These are phyloP conservation scores for Oplegnathus fasciatus DNA, from an alignment of 2,113 vertebrate species.

Conservation along the genomic window DNA sequence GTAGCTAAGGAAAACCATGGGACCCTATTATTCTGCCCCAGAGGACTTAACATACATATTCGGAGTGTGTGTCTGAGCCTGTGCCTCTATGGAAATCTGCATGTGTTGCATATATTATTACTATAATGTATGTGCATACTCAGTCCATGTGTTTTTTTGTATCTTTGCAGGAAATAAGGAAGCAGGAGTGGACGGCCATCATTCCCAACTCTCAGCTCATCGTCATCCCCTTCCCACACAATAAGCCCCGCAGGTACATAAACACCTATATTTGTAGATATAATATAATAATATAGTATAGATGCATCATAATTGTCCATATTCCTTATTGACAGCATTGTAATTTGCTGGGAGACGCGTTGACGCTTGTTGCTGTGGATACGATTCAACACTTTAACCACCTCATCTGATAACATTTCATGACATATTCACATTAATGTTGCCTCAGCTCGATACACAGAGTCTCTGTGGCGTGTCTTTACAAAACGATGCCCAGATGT, in stretches of 20 bases:
- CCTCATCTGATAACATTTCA: constrained; percentile 30
- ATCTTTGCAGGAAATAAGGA: constrained; percentile 87
- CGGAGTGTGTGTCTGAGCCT: neutral
- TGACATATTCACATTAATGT: constrained; percentile 32
- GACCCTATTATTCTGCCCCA: constrained; percentile 51
- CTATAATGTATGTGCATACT: neutral
- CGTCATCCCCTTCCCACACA: constrained; percentile 95
- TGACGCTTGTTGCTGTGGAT: constrained; percentile 44
- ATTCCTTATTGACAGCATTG: neutral
- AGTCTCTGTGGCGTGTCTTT: neutral
- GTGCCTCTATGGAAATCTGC: constrained; percentile 21
- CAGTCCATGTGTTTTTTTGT: constrained; percentile 18
- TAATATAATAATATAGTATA: neutral
- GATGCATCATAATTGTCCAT: neutral
- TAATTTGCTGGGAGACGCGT: neutral
- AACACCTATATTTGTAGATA: constrained; percentile 7
- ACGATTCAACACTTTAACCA: constrained; percentile 26
- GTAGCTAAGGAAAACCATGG: constrained; percentile 29
- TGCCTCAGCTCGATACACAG: neutral
- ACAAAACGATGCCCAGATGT: constrained; percentile 4
- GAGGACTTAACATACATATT: constrained; percentile 61
- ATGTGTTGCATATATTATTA: neutral
- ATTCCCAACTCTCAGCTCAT: constrained; percentile 99
- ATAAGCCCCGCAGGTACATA: constrained; percentile 90
- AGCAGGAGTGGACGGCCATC: constrained; percentile 97